Evolutionary conservation across 2,113 vertebrate genomes (phyloP), one percentile per base, ranked within the genome.

Genomic region (Gopherus evgoodei): DNA sequence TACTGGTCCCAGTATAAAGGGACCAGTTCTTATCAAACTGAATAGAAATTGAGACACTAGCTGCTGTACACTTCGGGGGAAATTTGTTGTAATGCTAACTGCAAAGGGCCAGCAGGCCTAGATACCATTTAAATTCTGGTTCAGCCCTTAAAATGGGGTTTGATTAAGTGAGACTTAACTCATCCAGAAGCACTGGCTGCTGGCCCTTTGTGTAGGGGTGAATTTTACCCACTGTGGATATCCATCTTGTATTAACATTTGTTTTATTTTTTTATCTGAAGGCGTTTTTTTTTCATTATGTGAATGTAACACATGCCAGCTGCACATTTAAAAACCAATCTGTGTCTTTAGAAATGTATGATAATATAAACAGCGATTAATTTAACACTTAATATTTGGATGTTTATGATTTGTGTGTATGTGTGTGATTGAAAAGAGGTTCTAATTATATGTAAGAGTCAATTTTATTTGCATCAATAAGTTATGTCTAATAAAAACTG

Each of bases 401-500:
- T 91, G 16, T 52, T 94, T 19, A 31, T 94, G n/a, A 97, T 95
- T 97, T 96, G 56, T 95, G 53, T 91, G 90, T 94, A 54, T 97
- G 31, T 16, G 35, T 42, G 78, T 42, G 57, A 52, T 59, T 79
- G 44, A 80, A 12, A 96, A 95, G 83, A 87, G 56, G 38, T 91
- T 85, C 29, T 87, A 92, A 97, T 95, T 86, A 17, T 92, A 81
- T 54, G 25, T 76, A 86, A 95, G 49, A 91, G 81, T 94, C 31
- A 86, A 25, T 90, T 96, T 97, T 94, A 59, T 47, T 16, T 29
- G 14, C 87, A 6, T 90, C 88, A 93, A 90, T 97, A 91, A 97
- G 88, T 96, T 97, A 97, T 96, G 31, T 83, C 83, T 96, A 98
- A 97, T 98, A 98, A 98, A 98, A 88, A 10, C 57, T 92, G 53